Evolutionary conservation across 53 echinoderm and acorn worm genomes (phyloP), one percentile per base, ranked within the genome.

Genomic region (Holothuria scabra): DNA sequence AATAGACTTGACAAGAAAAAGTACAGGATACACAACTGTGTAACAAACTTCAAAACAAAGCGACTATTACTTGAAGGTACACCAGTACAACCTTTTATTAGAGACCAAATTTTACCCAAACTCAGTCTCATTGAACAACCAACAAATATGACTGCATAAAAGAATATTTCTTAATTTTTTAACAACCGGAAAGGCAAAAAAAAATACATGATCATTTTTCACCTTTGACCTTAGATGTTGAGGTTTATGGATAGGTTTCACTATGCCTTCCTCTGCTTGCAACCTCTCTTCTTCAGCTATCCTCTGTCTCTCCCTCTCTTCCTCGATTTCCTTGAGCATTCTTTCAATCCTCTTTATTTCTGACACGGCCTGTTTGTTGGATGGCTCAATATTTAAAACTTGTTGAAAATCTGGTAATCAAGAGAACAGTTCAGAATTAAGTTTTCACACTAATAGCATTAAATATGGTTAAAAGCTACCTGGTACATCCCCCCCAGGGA

Each of bases 171-270:
- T 5, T 12, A 31, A 41, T 41, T 41, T 41, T 41, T 41, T 10
- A 41, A 41, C 41, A 41, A 10, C 10, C 41, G 7, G 41, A 41
- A 5, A 41, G 7, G 7, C 8, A 6, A 35, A 35, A 41, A 41
- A 41, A 41, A 6, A 10, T n/a, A n/a, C n/a, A n/a, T 16, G 18
- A 31, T 64, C 23, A 30, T 3, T 52, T 59, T 67, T 87, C 19
- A 97, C 97, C 92, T 89, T 97, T 79, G 97, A 97, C 76, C 94
- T 90, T 24, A 94, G 70, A 72, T 97, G 97, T 13, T 83, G 85
- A 71, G 92, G 94, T 79, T 99, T 99, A 24, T 95, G 55, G 6
- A 95, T 59, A 26, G 95, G 90, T 24, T 91, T 88, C 37, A 99
- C 89, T 25, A 92, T 74, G 62, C 92, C 92, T 60, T 87, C 90